A percentile compares a stretch with the other conserved stretches of the same genome.
These are phyloP conservation scores for Elysia chlorotica DNA, from an alignment of 1,140 invertebrate species.

Conservation along the genomic window DNA sequence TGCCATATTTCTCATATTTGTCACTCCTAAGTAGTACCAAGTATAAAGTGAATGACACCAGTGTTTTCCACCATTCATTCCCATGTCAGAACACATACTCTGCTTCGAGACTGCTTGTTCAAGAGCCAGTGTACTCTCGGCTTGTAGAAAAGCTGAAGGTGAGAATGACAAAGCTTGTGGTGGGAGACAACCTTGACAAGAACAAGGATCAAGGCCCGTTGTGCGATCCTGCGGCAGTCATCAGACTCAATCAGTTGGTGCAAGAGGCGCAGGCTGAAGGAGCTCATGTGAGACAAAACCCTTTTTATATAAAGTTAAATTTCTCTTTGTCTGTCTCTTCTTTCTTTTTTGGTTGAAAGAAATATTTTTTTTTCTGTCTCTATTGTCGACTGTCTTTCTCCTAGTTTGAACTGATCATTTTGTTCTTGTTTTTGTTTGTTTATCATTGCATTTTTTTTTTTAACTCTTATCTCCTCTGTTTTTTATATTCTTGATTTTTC, in stretches of 20 bases:
- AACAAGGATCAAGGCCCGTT: conserved; percentile 61
- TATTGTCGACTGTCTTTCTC: no score
- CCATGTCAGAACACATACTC: conserved; percentile 67
- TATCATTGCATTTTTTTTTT: no score
- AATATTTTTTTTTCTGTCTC: no score
- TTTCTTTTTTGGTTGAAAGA: no score
- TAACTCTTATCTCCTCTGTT: no score
- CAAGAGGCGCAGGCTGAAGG: conserved; percentile 59
- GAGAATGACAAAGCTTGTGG: conserved; percentile 57
- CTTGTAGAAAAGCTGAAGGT: conserved; percentile 64
- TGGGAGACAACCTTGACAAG: conserved; percentile 65
- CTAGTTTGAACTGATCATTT: neutral
- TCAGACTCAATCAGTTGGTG: conserved; percentile 54
- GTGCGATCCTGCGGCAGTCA: conserved; percentile 53
- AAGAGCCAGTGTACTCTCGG: conserved; percentile 65
- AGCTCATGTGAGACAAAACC: conserved; percentile 59
- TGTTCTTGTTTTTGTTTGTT: neutral
- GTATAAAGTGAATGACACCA: no score
- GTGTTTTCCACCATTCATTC: no score
- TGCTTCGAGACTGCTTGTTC: conserved; percentile 65
- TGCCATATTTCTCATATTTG: no score
- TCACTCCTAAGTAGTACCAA: no score
- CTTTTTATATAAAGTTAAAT: no score
- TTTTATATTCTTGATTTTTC: no score
- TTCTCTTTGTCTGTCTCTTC: no score